These are phyloP conservation scores for Rhopilema esculentum DNA, from an alignment of 30 jellyfish, hydroid and myxozoan species.

Conservation along the genomic window DNA sequence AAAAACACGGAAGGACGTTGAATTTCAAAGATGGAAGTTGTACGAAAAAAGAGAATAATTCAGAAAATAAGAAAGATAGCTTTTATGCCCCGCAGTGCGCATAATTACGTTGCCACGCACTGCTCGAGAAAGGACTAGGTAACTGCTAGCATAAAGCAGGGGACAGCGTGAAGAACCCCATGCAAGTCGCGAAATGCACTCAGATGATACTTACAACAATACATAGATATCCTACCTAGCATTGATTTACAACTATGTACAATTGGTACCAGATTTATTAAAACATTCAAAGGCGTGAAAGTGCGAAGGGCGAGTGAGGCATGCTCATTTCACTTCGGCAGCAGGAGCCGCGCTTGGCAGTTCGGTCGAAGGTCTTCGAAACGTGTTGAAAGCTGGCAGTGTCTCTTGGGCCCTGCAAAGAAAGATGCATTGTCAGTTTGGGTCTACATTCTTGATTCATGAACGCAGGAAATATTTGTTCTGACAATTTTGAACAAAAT, in stretches of 20 bases:
- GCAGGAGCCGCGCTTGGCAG: slow-evolving; percentile 75
- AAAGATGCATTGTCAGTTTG: background rate
- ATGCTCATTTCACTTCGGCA: slow-evolving; percentile 72
- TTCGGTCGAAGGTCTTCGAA: slow-evolving; percentile 78
- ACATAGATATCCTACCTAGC: slow-evolving; percentile 26
- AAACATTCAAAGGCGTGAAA: slow-evolving; percentile 33
- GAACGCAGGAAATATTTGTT: background rate
- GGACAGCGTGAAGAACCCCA: background rate
- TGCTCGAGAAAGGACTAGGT: too few species aligned
- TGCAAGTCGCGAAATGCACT: slow-evolving; percentile 22
- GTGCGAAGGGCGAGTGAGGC: background rate
- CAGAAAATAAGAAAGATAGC: too few species aligned
- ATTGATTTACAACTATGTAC: slow-evolving; percentile 70
- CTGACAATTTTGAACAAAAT: background rate
- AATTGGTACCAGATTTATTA: slow-evolving; percentile 47
- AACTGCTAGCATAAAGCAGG: too few species aligned
- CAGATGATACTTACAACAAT: slow-evolving; percentile 23
- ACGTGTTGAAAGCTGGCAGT: slow-evolving; percentile 84
- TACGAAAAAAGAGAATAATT: too few species aligned
- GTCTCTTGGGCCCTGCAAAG: slow-evolving; percentile 74
- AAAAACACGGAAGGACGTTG: too few species aligned
- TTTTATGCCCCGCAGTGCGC: too few species aligned
- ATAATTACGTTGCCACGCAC: too few species aligned
- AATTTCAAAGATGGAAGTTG: too few species aligned
- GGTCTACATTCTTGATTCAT: background rate